Conservation (phyloP, 1,140 invertebrate genomes). For the Acyrthosiphon pisum region DNA sequence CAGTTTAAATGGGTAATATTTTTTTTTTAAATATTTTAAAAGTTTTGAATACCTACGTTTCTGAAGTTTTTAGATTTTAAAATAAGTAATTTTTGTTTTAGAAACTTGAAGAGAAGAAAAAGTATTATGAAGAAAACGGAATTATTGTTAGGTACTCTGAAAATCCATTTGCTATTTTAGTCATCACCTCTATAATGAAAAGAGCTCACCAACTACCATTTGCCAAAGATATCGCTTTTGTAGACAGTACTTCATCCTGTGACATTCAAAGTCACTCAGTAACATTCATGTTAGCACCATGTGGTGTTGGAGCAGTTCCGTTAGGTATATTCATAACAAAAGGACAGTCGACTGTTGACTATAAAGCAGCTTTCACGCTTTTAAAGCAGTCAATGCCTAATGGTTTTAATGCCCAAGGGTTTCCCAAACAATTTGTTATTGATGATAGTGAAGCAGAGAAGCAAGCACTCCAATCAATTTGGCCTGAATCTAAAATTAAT, state of each 20-base stretch:
- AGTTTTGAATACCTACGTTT: background rate
- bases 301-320: background rate
- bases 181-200: background rate
- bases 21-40: background rate
- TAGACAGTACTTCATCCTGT: background rate
- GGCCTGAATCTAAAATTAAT: background rate
- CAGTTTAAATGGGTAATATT: background rate
- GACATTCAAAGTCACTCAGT: background rate
- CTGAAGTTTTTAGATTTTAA: background rate
- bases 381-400: background rate
- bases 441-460: background rate
- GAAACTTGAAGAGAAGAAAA: conserved; percentile 2
- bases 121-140: background rate
- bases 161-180: background rate
- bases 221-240: background rate
- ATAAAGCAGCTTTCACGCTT: background rate
- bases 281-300: conserved; percentile 6
- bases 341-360: background rate
- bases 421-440: conserved; percentile 18
- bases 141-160: background rate
- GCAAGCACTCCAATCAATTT: background rate
- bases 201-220: background rate
- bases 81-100: background rate
- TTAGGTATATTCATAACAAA: conserved; percentile 19
- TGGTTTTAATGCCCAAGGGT: background rate